Percentiles rank a stretch among this genome's conserved stretches.
phyloP scores from a whole-genome alignment of 2,797 vertebrate species.

The Onychomys arenicola region DNA sequence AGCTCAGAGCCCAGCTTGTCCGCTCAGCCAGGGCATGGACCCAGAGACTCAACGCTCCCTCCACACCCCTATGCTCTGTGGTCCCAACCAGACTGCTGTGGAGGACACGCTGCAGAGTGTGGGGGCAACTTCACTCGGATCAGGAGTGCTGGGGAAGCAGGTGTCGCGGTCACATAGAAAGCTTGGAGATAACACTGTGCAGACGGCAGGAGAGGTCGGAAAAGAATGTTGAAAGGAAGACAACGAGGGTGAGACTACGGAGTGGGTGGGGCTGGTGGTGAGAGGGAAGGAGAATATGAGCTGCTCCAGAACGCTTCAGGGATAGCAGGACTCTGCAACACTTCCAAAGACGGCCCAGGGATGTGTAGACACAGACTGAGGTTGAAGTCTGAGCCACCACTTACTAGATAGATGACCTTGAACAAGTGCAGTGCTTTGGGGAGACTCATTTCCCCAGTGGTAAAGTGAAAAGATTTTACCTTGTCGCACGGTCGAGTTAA shows the following conservation, averaged over 20 bases:
- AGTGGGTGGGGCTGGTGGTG: background rate
- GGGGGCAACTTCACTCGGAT: background rate
- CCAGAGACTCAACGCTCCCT: background rate
- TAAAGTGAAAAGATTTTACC: background rate
- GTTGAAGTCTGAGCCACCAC: background rate
- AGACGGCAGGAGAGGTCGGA: background rate
- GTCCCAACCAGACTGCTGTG: background rate
- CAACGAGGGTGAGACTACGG: rapidly evolving
- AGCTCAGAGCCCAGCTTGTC: background rate
- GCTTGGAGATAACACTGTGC: background rate
- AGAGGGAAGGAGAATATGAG: background rate
- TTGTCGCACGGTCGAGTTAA: background rate
- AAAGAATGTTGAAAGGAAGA: background rate
- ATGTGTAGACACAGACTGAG: background rate
- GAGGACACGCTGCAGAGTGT: background rate
- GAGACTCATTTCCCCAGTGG: background rate
- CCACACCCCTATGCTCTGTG: background rate
- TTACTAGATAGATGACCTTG: background rate
- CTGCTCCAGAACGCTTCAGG: background rate
- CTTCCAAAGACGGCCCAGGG: background rate
- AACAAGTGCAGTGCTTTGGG: background rate
- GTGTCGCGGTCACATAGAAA: background rate
- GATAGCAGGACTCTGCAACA: background rate
- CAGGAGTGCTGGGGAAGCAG: background rate
- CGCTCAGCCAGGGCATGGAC: background rate